Base-by-base conservation (phyloP, 1,140 invertebrate genomes). In the Portunus trituberculatus region DNA sequence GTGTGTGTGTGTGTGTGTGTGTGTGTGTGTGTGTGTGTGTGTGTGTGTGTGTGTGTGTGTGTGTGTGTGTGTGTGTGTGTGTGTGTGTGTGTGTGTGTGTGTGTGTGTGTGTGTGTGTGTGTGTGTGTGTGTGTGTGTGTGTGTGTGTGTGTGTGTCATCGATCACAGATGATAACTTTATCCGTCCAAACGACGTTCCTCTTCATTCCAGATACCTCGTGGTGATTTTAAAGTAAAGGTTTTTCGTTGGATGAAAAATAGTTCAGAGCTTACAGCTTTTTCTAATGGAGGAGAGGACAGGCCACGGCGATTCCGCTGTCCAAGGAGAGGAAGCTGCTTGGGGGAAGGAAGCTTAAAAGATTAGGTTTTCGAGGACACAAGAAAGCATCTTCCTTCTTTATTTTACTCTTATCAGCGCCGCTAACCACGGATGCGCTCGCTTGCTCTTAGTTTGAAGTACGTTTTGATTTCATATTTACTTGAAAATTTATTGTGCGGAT, bases 1-100 rank as follows among this genome's bases (percentile, higher is more conserved):
- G 28, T 92, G 76, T 92, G 4, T 92, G 46, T 92, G 48, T 92
- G n/a, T 92, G 4, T 59, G 52, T 92, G 20, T 92, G 52, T 92
- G 12, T 92, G n/a, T 89, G 0, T 28, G 87, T 89, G n/a, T 0
- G 87, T 89, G 45, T 89, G 12, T 89, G 12, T 28, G 45, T 89
- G 12, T 89, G 4, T 89, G 45, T 89, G 12, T 92, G 3, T 8
- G 46, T 92, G n/a, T 59, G 46, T 67, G n/a, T 92, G n/a, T 92
- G n/a, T 59, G 29, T 92, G 0, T 92, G 4, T 92, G 46, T 92
- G n/a, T 92, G 0, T 59, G 46, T 92, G 2, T 92, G 29, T 92
- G 0, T 92, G 29, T 92, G 0, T 59, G 46, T 67, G 8, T 67
- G 10, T 92, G n/a, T 92, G n/a, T 59, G n/a, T 16, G 46, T 67